Conservation (phyloP, 2,888 invertebrate genomes). For the Noctua janthe region DNA sequence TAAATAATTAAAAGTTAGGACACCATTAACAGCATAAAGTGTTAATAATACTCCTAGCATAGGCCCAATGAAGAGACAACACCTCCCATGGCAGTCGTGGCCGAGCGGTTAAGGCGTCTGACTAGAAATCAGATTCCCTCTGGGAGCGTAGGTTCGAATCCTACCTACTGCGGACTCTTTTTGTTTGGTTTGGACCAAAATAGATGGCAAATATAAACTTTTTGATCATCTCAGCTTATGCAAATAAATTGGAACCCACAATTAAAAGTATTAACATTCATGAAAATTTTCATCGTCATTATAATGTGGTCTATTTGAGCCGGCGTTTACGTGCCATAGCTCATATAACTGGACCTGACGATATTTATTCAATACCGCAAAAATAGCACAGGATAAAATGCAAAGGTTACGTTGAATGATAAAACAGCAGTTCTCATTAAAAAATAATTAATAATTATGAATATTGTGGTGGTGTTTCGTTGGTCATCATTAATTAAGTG, state of each 20-base stretch:
- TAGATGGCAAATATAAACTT: neutral
- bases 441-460: slow-evolving; percentile 28
- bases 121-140: slow-evolving; percentile 97
- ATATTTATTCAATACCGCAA: slow-evolving; percentile 23
- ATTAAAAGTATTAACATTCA: slow-evolving; percentile 10
- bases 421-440: slow-evolving; percentile 17
- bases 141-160: slow-evolving; percentile 97
- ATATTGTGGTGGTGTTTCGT: neutral
- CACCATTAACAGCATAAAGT: slow-evolving; percentile 3
- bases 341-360: neutral
- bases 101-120: slow-evolving; percentile 97
- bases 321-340: neutral
- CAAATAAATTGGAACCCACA: neutral
- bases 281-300: slow-evolving; percentile 11
- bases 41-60: slow-evolving; percentile 17
- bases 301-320: neutral
- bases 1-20: slow-evolving; percentile 15
- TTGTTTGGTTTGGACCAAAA: neutral
- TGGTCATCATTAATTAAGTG: slow-evolving; percentile 9
- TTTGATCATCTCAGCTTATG: neutral
- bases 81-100: slow-evolving; percentile 90
- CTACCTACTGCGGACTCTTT: slow-evolving; percentile 93
- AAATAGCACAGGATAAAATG: slow-evolving; percentile 10
- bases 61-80: slow-evolving; percentile 1
- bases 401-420: neutral